Percentiles rank a stretch among this genome's conserved stretches.
Evolutionary conservation across 2,113 vertebrate genomes (phyloP).

Genomic region (Catharus fuscescens): DNA sequence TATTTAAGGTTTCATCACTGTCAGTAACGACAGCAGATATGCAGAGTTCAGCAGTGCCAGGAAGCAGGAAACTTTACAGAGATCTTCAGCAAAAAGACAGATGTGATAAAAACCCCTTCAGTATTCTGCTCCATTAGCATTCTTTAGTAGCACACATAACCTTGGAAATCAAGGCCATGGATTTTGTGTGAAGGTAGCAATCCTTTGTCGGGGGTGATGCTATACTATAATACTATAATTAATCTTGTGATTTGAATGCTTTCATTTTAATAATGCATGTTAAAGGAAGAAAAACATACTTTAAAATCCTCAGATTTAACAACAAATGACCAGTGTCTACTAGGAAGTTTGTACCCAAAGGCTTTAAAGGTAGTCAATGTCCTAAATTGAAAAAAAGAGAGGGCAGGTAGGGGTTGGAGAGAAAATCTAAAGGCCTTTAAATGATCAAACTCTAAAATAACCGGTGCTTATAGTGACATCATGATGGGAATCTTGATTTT

Average conservation of each 20-base stretch:
- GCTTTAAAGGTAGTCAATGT: neutral
- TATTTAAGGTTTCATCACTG: neutral
- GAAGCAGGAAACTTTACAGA: neutral
- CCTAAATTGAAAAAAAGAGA: neutral
- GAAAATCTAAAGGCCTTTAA: neutral
- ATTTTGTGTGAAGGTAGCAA: neutral
- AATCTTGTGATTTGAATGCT: neutral
- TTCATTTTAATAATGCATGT: neutral
- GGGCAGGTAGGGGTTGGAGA: fast-evolving
- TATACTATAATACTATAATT: neutral
- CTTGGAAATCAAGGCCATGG: neutral
- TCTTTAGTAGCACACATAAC: neutral
- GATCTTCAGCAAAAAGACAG: neutral
- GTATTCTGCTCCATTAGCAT: constrained; percentile 7
- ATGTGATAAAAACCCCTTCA: neutral
- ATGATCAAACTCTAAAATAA: neutral
- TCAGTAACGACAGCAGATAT: neutral
- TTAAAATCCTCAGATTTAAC: neutral
- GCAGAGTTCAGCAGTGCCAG: neutral
- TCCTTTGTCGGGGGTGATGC: neutral
- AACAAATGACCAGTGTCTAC: neutral
- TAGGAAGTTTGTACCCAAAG: neutral
- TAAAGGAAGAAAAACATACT: neutral
- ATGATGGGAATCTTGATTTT: neutral
- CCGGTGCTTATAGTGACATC: neutral